Evolutionary conservation across 2,888 invertebrate species (phyloP), one percentile per base, ranked within the genome.

Genomic region (Drosophila quinaria): DNA sequence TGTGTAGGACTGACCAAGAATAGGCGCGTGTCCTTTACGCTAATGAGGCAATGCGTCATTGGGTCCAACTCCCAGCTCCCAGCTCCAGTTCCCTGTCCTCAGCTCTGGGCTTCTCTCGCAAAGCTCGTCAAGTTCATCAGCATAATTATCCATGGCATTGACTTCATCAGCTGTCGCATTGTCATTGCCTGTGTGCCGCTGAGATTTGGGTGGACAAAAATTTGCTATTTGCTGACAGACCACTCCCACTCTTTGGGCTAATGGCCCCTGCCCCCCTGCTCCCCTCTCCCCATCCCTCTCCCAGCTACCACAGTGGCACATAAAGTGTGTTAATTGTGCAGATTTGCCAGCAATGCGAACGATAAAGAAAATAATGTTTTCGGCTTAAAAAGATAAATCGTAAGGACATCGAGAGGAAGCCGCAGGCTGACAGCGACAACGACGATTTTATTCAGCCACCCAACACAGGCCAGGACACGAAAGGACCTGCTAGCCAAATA

Each of bases 31-130:
- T 81, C 68, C 85, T 81, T 84, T 89, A 63, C 85, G 87, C 87
- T 84, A 84, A 84, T 84, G 84, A 84, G 87, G 84, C 84, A 84
- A 84, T 84, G 89, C 87, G 85, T 89, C 89, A 84, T 89, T 81
- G 79, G 64, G 61, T 66, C 44, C 87, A 50, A 58, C 61, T 35
- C 33, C 15, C 37, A 52, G 31, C 35, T 9, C 22, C 3, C 41
- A 54, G 54, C 13, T 35, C 33, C 37, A 47, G 22, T 19, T 11
- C 44, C n/a, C 41, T 13, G 31, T 6, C 22, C 35, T 11, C 33
- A 13, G 31, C 10, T 10, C 31, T 15, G 8, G 25, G 25, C 31
- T 29, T 35, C 25, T 17, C 44, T 51, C 67, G 33, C 35, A 33
- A 22, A 35, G 64, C 76, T 63, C 64, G 79, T 84, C 89, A 84